phyloP scores from a whole-genome alignment of 2,113 vertebrate genomes.

The Ageneiosus marmoratus region DNA sequence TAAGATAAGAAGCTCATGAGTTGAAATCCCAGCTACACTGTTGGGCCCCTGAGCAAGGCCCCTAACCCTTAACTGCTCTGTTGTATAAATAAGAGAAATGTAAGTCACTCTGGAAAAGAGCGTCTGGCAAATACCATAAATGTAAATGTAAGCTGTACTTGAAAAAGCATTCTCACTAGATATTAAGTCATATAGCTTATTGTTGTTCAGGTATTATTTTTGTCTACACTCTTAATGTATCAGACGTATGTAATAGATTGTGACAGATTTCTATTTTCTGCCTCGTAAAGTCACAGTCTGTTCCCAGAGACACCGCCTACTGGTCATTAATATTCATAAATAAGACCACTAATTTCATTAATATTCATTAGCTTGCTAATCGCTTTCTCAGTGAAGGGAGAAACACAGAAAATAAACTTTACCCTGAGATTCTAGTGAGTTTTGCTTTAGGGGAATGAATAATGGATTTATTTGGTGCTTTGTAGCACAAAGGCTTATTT shows the following conservation, averaged over 20 bases:
- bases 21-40: too few species aligned
- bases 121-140: too few species aligned
- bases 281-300: background rate
- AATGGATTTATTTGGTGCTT: background rate
- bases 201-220: background rate
- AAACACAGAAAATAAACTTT: background rate
- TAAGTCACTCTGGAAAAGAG: too few species aligned
- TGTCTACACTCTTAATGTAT: background rate
- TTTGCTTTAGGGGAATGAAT: background rate
- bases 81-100: too few species aligned
- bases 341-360: conserved; percentile 16
- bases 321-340: conserved; percentile 17
- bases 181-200: too few species aligned
- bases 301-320: conserved; percentile 2
- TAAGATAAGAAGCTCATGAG: too few species aligned
- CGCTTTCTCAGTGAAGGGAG: conserved; percentile 12
- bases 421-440: background rate
- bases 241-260: background rate
- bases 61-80: too few species aligned
- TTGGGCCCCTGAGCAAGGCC: too few species aligned
- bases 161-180: too few species aligned
- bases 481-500: background rate
- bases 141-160: too few species aligned
- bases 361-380: conserved; percentile 16
- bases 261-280: conserved; percentile 7